Evolutionary conservation across 2,113 vertebrate species (phyloP).

Genomic region (Atractosteus spatula): DNA sequence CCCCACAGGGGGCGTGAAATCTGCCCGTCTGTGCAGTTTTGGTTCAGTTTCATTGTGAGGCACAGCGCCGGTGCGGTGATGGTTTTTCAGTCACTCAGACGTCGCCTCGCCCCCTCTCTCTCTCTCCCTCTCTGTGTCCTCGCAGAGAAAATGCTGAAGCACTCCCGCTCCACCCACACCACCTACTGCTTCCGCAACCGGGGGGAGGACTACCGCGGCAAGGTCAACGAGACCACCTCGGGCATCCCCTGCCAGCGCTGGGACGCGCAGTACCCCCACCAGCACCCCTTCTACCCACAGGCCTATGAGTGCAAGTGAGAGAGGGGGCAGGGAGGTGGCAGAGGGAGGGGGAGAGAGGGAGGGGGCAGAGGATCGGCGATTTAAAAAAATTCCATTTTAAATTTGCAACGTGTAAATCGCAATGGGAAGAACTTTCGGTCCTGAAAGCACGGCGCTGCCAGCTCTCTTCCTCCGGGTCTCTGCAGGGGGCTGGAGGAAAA

Average conservation of each 20-base stretch:
- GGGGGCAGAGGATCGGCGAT: too few species aligned
- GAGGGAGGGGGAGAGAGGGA: not conserved
- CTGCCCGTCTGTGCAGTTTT: too few species aligned
- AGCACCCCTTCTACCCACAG: slow-evolving; percentile 80
- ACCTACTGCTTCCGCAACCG: slow-evolving; percentile 81
- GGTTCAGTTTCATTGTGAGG: too few species aligned
- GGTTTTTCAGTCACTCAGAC: too few species aligned
- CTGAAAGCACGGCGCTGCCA: too few species aligned
- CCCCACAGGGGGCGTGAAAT: too few species aligned
- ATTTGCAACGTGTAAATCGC: too few species aligned
- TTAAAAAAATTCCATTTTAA: too few species aligned
- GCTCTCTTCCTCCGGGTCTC: not conserved
- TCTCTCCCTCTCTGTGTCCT: not conserved
- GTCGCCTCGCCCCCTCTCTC: not conserved
- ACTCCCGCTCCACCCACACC: slow-evolving; percentile 60
- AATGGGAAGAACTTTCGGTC: too few species aligned
- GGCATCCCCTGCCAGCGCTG: slow-evolving; percentile 90
- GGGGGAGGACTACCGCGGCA: slow-evolving; percentile 85
- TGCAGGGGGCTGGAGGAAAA: slow-evolving; percentile 89
- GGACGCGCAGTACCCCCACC: slow-evolving; percentile 82
- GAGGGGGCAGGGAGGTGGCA: not conserved
- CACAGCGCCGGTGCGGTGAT: too few species aligned
- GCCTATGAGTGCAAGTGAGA: slow-evolving; percentile 92
- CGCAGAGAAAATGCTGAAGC: slow-evolving; percentile 58
- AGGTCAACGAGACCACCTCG: slow-evolving; percentile 75